phyloP scores from a whole-genome alignment of 30 jellyfish, hydroid and myxozoan genomes.

The Nemopilema nomurai region DNA sequence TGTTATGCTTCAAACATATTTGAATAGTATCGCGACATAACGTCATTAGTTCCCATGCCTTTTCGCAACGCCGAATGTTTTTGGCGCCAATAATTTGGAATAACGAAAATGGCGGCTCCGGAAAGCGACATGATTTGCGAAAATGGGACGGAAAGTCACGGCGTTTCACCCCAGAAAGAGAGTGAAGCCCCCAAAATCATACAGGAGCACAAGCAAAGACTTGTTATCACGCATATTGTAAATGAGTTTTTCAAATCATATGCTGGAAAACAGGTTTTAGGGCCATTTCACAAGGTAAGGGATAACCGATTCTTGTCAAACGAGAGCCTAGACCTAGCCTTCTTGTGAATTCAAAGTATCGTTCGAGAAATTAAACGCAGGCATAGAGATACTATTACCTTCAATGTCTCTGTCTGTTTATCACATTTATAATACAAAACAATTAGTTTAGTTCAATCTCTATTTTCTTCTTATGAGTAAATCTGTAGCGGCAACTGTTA shows the following conservation, averaged over 20 bases:
- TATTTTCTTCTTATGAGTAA: no score
- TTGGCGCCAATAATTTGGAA: conserved; percentile 51
- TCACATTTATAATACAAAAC: no score
- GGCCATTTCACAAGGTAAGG: conserved; percentile 97
- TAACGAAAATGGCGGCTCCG: conserved; percentile 21
- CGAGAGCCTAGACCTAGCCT: no score
- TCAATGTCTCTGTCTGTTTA: no score
- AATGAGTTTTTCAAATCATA: conserved; percentile 91
- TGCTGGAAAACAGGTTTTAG: conserved; percentile 95
- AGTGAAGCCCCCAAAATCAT: conserved; percentile 5
- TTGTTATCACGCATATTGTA: conserved; percentile 80
- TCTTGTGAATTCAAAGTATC: no score
- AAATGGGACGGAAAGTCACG: neutral
- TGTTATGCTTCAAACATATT: neutral
- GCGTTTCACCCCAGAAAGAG: neutral
- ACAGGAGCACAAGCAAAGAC: conserved; percentile 38
- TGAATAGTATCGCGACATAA: neutral
- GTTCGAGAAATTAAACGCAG: no score
- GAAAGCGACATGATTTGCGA: neutral
- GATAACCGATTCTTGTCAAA: neutral
- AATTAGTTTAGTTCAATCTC: no score
- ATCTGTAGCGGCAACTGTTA: no score
- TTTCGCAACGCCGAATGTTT: neutral
- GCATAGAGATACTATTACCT: no score
- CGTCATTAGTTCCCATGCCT: conserved; percentile 4